phyloP scores from a whole-genome alignment of 2,113 vertebrate species.

The Helogale parvula region DNA sequence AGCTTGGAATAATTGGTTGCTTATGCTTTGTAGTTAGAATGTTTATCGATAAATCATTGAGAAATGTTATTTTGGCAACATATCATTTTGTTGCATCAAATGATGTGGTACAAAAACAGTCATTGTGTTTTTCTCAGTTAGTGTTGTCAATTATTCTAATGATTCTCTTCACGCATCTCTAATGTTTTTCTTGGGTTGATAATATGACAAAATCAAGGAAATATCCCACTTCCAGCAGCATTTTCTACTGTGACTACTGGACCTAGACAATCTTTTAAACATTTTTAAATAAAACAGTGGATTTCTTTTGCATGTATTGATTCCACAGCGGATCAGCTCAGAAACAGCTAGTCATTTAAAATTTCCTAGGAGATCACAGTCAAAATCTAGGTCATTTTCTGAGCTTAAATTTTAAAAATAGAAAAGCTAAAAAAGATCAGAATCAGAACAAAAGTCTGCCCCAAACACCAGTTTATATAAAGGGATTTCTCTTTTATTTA shows the following conservation, averaged over 20 bases:
- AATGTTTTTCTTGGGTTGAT: neutral
- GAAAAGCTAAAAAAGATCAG: neutral
- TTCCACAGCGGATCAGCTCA: neutral
- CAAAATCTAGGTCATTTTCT: slow-evolving; percentile 50
- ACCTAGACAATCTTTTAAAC: neutral
- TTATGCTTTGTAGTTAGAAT: neutral
- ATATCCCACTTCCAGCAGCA: neutral
- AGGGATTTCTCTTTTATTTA: neutral
- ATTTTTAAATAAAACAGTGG: neutral
- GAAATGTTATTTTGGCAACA: neutral
- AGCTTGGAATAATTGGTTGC: neutral
- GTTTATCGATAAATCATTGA: neutral
- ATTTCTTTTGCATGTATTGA: slow-evolving; percentile 1
- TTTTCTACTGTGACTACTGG: neutral
- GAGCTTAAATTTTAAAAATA: slow-evolving; percentile 26
- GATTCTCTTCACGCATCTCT: neutral
- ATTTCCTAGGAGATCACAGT: neutral
- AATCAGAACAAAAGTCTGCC: neutral
- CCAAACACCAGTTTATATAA: neutral
- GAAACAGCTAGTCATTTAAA: neutral
- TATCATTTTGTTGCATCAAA: neutral
- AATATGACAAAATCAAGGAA: neutral
- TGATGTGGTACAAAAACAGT: neutral
- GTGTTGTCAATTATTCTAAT: neutral
- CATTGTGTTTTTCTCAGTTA: neutral